A percentile compares a stretch with the other conserved stretches of the same genome.
Conservation (phyloP, 2,113 vertebrate genomes). For the Coracopsis vasa region DNA sequence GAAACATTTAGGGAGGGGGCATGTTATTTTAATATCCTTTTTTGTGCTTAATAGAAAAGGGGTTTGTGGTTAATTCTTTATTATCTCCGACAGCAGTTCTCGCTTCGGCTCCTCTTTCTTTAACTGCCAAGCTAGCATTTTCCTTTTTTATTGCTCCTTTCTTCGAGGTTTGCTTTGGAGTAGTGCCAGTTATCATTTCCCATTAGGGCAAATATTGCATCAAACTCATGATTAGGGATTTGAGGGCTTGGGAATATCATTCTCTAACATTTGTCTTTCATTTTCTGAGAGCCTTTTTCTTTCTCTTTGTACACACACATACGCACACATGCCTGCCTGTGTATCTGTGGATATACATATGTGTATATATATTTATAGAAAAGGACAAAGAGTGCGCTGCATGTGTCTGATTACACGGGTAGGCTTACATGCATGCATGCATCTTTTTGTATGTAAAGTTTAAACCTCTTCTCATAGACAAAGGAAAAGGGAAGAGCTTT, state of each 20-base stretch:
- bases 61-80: slow-evolving; percentile 65
- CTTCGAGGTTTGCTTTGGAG: slow-evolving; percentile 75
- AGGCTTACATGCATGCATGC: background rate
- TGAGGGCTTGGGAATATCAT: slow-evolving; percentile 65
- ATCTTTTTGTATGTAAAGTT: background rate
- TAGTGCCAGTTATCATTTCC: slow-evolving; percentile 71
- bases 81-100: slow-evolving; percentile 67
- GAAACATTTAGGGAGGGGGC: slow-evolving; percentile 47
- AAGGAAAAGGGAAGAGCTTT: background rate
- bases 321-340: slow-evolving; percentile 13
- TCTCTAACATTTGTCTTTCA: slow-evolving; percentile 70
- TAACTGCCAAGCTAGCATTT: slow-evolving; percentile 62
- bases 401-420: background rate
- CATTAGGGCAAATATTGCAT: slow-evolving; percentile 76
- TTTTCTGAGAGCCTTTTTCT: slow-evolving; percentile 37
- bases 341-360: slow-evolving; percentile 4
- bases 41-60: slow-evolving; percentile 71
- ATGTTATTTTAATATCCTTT: slow-evolving; percentile 55
- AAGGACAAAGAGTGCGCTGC: background rate
- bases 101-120: slow-evolving; percentile 62
- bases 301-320: slow-evolving; percentile 23
- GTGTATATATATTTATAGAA: slow-evolving; percentile 26
- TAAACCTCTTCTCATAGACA: background rate
- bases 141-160: slow-evolving; percentile 70
- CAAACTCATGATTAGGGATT: slow-evolving; percentile 72